Base-by-base conservation (phyloP, 2,888 invertebrate species). In the Elegia similella region DNA sequence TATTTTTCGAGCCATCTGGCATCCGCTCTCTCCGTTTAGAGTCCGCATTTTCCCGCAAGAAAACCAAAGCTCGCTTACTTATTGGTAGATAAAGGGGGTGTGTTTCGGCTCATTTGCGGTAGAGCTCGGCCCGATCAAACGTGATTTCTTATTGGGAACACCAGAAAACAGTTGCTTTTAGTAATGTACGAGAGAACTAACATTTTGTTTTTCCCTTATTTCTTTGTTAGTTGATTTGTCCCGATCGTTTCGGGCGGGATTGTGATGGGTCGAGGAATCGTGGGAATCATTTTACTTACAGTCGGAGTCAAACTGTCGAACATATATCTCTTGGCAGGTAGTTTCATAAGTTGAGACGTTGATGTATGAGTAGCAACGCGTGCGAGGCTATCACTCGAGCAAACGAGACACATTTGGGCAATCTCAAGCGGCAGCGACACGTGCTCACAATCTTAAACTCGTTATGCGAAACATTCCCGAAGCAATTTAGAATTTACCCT, bases 61-160 rank as follows among this genome's bases (percentile, higher is more conserved):
- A 80, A 83, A 82, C 76, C 82, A 78, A 83, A 84, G 80, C 78
- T 80, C 73, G 76, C 73, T 86, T 83, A 85, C 82, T 86, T 87
- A 86, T 84, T 86, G 82, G 80, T 79, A 85, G 88, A 88, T 88
- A 88, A 88, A 87, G 78, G 81, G 84, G 75, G 80, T 80, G 78
- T 84, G 86, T 87, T 88, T 85, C 87, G 88, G 85, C 81, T 86
- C 88, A 88, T 88, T 88, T 87, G 84, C 82, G 83, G 83, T 73
- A 70, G 77, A 80, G 80, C 76, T 80, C 72, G 73, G 76, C 70
- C 75, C 79, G 80, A 84, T 84, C 82, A 78, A 86, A 86, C 82
- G 85, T 82, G 86, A 87, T 88, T 88, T 84, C 84, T 86, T 86
- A 86, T 83, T 85, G 82, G 75, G 68, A 80, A 70, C 73, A 75